Percentiles rank a stretch among this genome's conserved stretches.
phyloP scores from a whole-genome alignment of 2,797 vertebrate species.

The Chelonia mydas region DNA sequence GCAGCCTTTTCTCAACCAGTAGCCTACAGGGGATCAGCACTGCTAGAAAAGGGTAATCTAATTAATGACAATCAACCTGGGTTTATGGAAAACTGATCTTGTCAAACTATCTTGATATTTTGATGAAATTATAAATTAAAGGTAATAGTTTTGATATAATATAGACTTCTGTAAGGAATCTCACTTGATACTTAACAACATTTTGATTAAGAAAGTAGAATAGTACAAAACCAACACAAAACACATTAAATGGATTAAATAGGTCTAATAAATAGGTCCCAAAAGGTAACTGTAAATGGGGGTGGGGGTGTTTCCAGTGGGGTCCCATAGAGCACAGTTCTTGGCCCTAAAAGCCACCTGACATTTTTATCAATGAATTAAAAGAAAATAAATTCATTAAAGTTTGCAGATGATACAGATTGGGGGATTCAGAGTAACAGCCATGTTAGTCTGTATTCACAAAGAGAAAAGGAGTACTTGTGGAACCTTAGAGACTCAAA shows the following conservation, averaged over 20 bases:
- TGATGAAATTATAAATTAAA: neutral
- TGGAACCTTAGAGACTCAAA: too few species aligned
- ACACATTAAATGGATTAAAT: neutral
- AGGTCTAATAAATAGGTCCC: neutral
- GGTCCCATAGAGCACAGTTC: neutral
- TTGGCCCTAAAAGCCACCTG: neutral
- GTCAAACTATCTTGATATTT: neutral
- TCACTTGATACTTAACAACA: neutral
- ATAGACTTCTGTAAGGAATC: neutral
- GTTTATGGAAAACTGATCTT: neutral
- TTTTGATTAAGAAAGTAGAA: neutral
- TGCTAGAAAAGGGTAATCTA: neutral
- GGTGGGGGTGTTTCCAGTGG: neutral
- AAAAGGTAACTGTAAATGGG: neutral
- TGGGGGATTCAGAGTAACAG: neutral
- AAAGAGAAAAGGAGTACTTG: too few species aligned
- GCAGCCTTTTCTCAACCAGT: neutral
- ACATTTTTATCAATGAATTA: neutral
- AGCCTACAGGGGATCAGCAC: neutral
- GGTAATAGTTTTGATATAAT: neutral
- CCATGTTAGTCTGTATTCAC: too few species aligned
- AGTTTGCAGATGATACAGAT: neutral
- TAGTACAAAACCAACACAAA: neutral
- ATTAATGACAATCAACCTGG: neutral
- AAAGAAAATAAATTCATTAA: neutral